Evolutionary conservation across 1,140 invertebrate species (phyloP), one percentile per base, ranked within the genome.

Genomic region (Drosophila ercepeae): DNA sequence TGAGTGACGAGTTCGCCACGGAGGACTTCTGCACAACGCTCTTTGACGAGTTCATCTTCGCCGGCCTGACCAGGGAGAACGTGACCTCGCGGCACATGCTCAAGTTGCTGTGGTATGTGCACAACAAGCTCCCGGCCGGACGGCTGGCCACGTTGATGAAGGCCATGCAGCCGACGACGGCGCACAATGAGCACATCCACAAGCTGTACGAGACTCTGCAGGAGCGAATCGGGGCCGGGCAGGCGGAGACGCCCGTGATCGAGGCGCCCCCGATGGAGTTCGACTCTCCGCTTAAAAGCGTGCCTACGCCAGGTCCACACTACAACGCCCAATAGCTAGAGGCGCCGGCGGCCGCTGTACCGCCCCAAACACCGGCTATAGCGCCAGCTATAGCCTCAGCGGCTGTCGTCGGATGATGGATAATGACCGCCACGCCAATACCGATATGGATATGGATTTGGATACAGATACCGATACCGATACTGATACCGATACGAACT

Each of bases 31-130:
- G 97, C 92, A 98, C 97, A 1, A 97, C 97, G 0, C 94, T 99
- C 13, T 99, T 99, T 93, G 98, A 99, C 92, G 98, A 99, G 91
- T 99, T 99, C 90, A 97, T 99, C 73, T 97, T 98, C 91, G 96
- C 97, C 42, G 96, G 96, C 0, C 93, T 98, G 29, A 94, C 94
- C 4, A 94, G 95, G 61, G 97, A 99, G 89, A 98, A 98, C 93
- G 97, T 99, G 0, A 96, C 96, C n/a, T 86, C 82, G 1, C 93
- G 97, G 36, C 98, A 99, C 93, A 93, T 99, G 75, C 92, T 99
- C 27, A 97, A 98, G 91, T 92, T 99, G 39, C 91, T 99, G 4
- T 98, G 96, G 96, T 97, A 98, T 89, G 95, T 98, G 53, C 94
- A 98, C 92, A 95, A 94, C 8, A 97, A 97, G 91, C 91, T 99